Percentiles rank a stretch among this genome's conserved stretches.
Conservation (phyloP, 2,888 invertebrate genomes). For the Seira musarum region DNA sequence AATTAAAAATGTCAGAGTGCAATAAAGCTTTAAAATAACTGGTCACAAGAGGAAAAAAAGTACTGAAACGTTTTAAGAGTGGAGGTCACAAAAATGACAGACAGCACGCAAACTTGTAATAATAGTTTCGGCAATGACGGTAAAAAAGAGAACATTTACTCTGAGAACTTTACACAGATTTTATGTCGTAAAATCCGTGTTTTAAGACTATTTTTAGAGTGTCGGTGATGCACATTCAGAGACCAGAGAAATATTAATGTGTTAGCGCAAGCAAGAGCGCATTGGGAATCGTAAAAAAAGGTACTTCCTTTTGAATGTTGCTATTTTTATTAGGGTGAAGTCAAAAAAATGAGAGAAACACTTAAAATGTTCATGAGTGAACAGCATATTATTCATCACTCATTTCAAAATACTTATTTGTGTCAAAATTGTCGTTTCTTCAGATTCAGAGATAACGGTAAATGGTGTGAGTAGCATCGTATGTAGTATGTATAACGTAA, state of each 20-base stretch:
- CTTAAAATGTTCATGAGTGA: no score
- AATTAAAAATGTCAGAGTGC: background rate
- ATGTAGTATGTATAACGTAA: no score
- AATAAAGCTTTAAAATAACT: background rate
- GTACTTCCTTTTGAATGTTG: no score
- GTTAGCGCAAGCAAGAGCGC: background rate
- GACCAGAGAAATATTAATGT: background rate
- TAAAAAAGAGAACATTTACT: background rate
- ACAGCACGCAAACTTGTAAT: slow-evolving; percentile 44
- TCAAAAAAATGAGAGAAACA: no score
- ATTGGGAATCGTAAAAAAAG: background rate
- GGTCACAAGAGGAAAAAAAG: background rate
- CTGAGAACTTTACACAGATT: background rate
- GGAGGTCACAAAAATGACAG: slow-evolving; percentile 37
- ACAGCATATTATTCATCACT: no score
- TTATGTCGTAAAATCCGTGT: background rate
- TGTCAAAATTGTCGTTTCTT: no score
- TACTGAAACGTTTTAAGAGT: background rate
- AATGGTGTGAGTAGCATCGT: no score
- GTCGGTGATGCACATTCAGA: background rate
- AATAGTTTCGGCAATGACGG: background rate
- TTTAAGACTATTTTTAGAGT: background rate
- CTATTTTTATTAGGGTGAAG: no score
- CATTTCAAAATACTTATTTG: no score
- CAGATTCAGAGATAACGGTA: no score